Evolutionary conservation across 2,797 vertebrate genomes (phyloP), one percentile per base, ranked within the genome.

Genomic region (Dipus sagitta): DNA sequence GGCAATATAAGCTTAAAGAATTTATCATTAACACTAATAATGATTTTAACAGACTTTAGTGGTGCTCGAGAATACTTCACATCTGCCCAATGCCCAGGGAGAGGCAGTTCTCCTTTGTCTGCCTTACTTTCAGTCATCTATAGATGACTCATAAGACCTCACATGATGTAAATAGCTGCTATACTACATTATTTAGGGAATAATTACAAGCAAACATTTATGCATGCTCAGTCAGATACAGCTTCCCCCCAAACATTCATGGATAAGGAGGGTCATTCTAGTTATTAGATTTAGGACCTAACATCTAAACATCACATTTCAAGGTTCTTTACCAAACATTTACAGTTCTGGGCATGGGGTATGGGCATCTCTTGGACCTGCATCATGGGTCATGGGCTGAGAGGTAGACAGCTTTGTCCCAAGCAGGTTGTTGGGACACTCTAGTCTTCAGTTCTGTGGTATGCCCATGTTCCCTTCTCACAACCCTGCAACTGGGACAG

Each of bases 281-380:
- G 30, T 6, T 1, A 1, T 14, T n/a, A 18, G 70, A 38, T 24
- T 32, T 5, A 64, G 13, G 38, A n/a, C 4, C 20, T 11, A 8
- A 15, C 30, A 32, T 18, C 42, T 13, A 20, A 30, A 7, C 15
- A 10, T 32, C 21, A 5, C 5, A 6, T n/a, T 60, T 47, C 67
- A 58, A 58, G 32, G 17, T 28, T 32, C n/a, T 74, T 21, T 12
- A 23, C 62, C 28, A 26, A 20, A 8, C 24, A 4, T 21, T 54
- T 58, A 2, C 47, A 12, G 70, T 21, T 68, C 12, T 42, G 14
- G 60, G 1, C 3, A 38, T 3, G 9, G 38, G 34, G 11, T 0
- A 0, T 9, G 4, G 30, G 0, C 2, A 1, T 24, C 18, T n/a
- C 30, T 60, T 8, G 1, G 26, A 1, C 2, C 54, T 58, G 23